These are phyloP conservation scores for Brachionus asplanchnoidis DNA, from an alignment of 1,140 invertebrate species.

Conservation along the genomic window DNA sequence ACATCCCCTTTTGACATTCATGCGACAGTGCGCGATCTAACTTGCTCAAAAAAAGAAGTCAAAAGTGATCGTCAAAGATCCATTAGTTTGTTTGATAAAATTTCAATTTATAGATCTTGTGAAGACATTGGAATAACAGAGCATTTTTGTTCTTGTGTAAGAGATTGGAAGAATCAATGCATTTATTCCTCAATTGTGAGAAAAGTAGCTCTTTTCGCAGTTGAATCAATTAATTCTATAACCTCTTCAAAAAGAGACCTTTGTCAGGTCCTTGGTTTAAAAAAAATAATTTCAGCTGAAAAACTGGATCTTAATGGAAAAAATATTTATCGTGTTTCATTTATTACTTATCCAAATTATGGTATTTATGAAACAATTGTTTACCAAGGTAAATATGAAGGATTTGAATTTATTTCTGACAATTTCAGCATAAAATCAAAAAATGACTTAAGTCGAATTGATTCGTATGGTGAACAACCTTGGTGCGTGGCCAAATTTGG, in stretches of 20 bases:
- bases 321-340: constrained; percentile 71
- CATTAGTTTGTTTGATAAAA: constrained; percentile 62
- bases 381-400: constrained; percentile 60
- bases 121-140: constrained; percentile 78
- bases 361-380: constrained; percentile 73
- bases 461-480: constrained; percentile 66
- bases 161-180: constrained; percentile 63
- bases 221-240: constrained; percentile 66
- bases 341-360: constrained; percentile 68
- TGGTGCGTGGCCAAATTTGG: constrained; percentile 1
- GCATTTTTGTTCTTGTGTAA: constrained; percentile 87
- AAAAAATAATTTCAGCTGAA: constrained; percentile 65
- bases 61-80: not conserved
- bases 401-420: constrained; percentile 52
- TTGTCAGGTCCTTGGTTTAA: constrained; percentile 64
- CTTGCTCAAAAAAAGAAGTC: not conserved
- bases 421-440: constrained; percentile 64
- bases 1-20: constrained; percentile 77
- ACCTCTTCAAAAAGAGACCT: constrained; percentile 61
- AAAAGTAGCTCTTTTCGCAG: constrained; percentile 60
- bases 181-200: constrained; percentile 52
- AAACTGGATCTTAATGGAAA: constrained; percentile 63
- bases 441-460: constrained; percentile 76
- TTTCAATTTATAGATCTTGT: constrained; percentile 68
- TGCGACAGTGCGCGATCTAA: constrained; percentile 62